Base-by-base conservation (phyloP, 1,140 invertebrate genomes). In the Drosophila orosa region DNA sequence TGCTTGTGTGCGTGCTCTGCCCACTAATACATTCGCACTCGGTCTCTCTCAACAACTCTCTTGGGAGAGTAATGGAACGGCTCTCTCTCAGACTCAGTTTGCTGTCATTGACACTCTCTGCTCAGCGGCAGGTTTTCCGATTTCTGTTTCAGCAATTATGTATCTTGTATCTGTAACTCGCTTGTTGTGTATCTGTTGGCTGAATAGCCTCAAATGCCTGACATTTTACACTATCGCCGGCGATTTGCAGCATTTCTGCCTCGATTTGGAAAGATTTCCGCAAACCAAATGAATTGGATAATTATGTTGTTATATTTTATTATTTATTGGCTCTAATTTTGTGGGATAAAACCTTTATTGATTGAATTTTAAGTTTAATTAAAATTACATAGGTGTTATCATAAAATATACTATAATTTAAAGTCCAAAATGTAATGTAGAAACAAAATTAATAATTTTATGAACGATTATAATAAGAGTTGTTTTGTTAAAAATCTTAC, bases 121-220 rank as follows among this genome's bases (percentile, higher is more conserved):
- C 31, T 35, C 50, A n/a, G 50, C 31, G 48, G 78, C 83, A 87
- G 82, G 79, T 82, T 76, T 73, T 62, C 50, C 57, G 65, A 71
- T 71, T 68, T 71, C 50, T 69, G 66, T 72, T 71, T 60, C 62
- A 76, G 63, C 79, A 87, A 89, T 89, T 87, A 89, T 87, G 84
- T 87, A 89, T 89, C 84, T 89, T 83, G 79, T 86, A 86, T 87
- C 79, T 87, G 75, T 61, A 82, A 78, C 71, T 83, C 69, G 76
- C 76, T 69, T 59, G 72, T 60, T 86, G 81, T 85, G 81, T 84
- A 84, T 76, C 81, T 85, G 77, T 67, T 87, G 55, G 31, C 33
- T 63, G 31, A 58, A 55, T 50, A 73, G 61, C 58, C 47, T 75
- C 71, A 73, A 89, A 89, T 87, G 76, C 62, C 69, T 74, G 84